These are phyloP conservation scores for Diachasmimorpha longicaudata DNA, from an alignment of 1,140 invertebrate genomes.

Conservation along the genomic window DNA sequence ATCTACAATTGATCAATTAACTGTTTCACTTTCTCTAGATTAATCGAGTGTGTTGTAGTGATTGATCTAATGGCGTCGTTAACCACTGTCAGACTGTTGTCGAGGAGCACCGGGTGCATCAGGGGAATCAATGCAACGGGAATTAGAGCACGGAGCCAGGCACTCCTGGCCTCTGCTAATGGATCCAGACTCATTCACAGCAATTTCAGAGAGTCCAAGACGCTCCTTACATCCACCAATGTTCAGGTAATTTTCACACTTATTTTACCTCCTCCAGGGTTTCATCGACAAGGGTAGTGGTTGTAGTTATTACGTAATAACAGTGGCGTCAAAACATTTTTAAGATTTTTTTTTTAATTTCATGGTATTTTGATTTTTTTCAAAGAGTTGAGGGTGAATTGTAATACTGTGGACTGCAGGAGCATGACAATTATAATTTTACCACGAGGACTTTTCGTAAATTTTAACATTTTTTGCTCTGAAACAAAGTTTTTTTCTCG, in stretches of 20 bases:
- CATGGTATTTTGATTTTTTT: too few relatives aligned
- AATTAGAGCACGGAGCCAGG: not conserved
- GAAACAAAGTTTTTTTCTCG: too few relatives aligned
- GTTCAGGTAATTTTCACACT: not conserved
- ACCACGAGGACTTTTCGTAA: too few relatives aligned
- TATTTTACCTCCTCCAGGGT: not conserved
- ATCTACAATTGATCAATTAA: not conserved
- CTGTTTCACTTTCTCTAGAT: not conserved
- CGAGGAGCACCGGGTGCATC: not conserved
- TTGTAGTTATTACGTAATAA: not conserved
- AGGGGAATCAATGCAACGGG: not conserved
- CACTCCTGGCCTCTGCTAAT: not conserved
- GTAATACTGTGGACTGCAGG: too few relatives aligned
- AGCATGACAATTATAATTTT: too few relatives aligned
- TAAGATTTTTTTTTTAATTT: conserved; percentile 24
- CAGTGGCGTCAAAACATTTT: not conserved
- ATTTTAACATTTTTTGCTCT: too few relatives aligned
- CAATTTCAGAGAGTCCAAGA: not conserved
- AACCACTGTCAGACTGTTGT: not conserved
- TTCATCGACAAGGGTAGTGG: not conserved
- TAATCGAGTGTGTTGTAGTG: not conserved
- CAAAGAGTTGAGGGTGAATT: too few relatives aligned
- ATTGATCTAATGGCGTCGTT: conserved; percentile 7
- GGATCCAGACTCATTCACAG: not conserved
- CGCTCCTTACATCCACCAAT: not conserved